Evolutionary conservation across 2,797 vertebrate genomes (phyloP).

Genomic region (Denticeps clupeoides): DNA sequence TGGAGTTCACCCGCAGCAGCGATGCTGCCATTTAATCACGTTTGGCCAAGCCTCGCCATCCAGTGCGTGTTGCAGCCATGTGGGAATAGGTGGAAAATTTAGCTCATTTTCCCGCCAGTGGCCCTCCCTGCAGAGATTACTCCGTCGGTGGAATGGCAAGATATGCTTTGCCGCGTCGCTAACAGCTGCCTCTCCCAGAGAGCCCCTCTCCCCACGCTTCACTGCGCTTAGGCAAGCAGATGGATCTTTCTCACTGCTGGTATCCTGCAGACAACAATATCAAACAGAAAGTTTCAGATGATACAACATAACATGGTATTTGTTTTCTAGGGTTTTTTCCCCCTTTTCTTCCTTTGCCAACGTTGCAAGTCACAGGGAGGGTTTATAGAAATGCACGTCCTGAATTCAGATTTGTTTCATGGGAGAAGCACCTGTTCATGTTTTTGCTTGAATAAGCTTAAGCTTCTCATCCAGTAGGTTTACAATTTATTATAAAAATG

Average conservation of each 20-base stretch:
- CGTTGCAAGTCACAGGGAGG: neutral
- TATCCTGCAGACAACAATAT: neutral
- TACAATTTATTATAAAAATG: no score
- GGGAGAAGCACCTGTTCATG: no score
- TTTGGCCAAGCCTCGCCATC: neutral
- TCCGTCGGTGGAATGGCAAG: conserved; percentile 10
- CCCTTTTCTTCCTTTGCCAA: neutral
- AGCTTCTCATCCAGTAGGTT: no score
- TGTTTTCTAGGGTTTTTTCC: neutral
- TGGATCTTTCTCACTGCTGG: neutral
- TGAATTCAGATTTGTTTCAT: no score
- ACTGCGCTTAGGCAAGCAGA: conserved; percentile 7
- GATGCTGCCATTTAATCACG: conserved; percentile 17
- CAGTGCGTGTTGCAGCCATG: neutral
- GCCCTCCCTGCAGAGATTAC: conserved; percentile 21
- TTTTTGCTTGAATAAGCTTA: no score
- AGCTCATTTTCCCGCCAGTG: conserved; percentile 17
- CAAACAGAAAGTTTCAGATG: neutral
- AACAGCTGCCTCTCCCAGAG: conserved; percentile 29
- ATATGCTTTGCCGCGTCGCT: conserved; percentile 15
- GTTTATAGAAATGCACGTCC: no score
- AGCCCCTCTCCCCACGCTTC: conserved; percentile 11
- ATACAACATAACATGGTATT: neutral
- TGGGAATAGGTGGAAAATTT: conserved; percentile 14
- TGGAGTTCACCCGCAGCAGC: conserved; percentile 3